These are phyloP conservation scores for Aphis craccivora DNA, from an alignment of 1,140 invertebrate genomes.

Conservation along the genomic window DNA sequence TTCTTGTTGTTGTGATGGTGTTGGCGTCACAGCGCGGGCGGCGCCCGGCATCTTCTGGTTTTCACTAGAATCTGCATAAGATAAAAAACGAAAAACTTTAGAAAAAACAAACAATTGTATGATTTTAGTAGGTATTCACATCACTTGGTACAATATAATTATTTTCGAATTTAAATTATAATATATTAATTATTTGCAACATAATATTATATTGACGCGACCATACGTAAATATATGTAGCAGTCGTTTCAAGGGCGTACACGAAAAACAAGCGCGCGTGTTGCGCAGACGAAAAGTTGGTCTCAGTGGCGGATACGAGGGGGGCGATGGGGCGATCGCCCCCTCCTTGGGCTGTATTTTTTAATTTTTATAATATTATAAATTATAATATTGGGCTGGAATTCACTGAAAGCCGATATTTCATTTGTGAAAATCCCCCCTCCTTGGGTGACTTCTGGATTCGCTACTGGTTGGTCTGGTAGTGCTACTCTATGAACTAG, in stretches of 20 bases:
- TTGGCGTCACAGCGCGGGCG: too few species aligned
- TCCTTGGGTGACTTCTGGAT: too few species aligned
- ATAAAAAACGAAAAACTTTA: background rate
- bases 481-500: background rate
- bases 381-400: too few species aligned
- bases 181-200: background rate
- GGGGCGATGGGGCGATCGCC: too few species aligned
- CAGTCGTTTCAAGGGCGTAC: constrained; percentile 13
- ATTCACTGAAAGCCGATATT: too few species aligned
- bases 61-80: constrained; percentile 66
- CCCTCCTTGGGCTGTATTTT: too few species aligned
- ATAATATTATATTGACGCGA: background rate
- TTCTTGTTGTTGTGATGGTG: too few species aligned
- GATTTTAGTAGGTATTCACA: background rate
- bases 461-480: background rate
- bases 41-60: too few species aligned
- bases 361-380: too few species aligned
- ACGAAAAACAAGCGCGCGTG: background rate
- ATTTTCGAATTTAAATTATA: background rate
- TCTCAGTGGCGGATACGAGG: too few species aligned
- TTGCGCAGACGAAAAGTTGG: background rate
- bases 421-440: too few species aligned
- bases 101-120: background rate
- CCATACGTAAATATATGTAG: background rate
- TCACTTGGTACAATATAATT: too few species aligned